Evolutionary conservation across 2,113 vertebrate genomes (phyloP).

Genomic region (Brachypteracias leptosomus): DNA sequence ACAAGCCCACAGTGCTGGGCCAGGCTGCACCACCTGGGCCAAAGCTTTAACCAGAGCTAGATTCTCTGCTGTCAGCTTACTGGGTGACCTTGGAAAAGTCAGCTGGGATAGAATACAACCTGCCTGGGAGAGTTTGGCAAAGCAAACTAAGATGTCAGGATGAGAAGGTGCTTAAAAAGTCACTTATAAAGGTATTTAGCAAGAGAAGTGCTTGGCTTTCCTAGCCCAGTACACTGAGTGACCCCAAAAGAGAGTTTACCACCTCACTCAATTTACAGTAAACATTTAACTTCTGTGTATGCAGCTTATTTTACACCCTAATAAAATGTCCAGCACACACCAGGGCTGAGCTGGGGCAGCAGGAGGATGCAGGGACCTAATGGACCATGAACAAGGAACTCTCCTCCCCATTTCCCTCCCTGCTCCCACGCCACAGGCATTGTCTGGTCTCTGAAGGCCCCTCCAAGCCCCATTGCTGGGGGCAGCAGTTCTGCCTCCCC

Average conservation of each 20-base stretch:
- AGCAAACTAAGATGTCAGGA: background rate
- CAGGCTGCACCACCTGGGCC: background rate
- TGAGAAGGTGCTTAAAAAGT: background rate
- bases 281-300: background rate
- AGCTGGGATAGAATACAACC: background rate
- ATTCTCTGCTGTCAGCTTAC: background rate
- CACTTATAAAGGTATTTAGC: background rate
- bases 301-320: background rate
- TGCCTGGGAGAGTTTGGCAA: background rate
- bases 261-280: background rate
- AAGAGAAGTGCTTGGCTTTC: background rate
- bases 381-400: background rate
- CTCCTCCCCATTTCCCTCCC: background rate
- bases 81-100: background rate
- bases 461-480: background rate
- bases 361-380: background rate
- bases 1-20: rapidly evolving
- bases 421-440: background rate
- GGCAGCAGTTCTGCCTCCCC: background rate
- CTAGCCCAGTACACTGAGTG: background rate
- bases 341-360: rapidly evolving
- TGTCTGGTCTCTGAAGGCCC: rapidly evolving
- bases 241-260: background rate
- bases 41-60: background rate
- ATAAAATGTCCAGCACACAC: background rate